Evolutionary conservation across 1,140 invertebrate genomes (phyloP).

Genomic region (Lasaia peninsularis): DNA sequence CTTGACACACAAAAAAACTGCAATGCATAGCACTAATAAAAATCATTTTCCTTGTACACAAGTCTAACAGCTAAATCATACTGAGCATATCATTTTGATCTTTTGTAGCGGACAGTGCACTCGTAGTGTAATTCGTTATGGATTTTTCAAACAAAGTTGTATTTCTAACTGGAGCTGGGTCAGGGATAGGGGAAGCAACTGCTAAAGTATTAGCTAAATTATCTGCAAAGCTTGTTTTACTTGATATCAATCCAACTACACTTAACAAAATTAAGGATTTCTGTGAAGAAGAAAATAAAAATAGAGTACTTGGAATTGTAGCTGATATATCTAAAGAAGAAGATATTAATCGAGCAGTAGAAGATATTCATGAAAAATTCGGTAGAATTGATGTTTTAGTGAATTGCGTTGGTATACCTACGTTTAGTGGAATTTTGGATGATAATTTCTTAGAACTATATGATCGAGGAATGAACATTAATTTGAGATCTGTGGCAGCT

Average conservation of each 20-base stretch:
- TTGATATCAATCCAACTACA: conserved; percentile 27
- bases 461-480: conserved; percentile 21
- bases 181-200: conserved; percentile 20
- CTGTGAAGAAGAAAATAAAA: not conserved
- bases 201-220: conserved; percentile 34
- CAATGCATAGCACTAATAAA: too few relatives aligned
- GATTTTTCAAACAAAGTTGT: conserved; percentile 40
- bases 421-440: not conserved
- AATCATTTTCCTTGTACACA: too few relatives aligned
- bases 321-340: conserved; percentile 29
- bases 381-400: too few relatives aligned
- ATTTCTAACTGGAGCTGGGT: conserved; percentile 33
- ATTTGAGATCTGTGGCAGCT: conserved; percentile 28
- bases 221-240: conserved; percentile 33
- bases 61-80: too few relatives aligned
- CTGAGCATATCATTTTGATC: too few relatives aligned
- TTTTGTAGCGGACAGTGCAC: too few relatives aligned
- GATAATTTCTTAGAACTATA: not conserved
- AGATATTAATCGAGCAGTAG: conserved; percentile 24
- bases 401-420: not conserved
- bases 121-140: conserved; percentile 26
- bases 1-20: too few relatives aligned
- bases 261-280: not conserved
- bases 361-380: conserved; percentile 13
- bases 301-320: conserved; percentile 26